Conservation (phyloP, 2,113 vertebrate species). For the Otolemur garnettii region DNA sequence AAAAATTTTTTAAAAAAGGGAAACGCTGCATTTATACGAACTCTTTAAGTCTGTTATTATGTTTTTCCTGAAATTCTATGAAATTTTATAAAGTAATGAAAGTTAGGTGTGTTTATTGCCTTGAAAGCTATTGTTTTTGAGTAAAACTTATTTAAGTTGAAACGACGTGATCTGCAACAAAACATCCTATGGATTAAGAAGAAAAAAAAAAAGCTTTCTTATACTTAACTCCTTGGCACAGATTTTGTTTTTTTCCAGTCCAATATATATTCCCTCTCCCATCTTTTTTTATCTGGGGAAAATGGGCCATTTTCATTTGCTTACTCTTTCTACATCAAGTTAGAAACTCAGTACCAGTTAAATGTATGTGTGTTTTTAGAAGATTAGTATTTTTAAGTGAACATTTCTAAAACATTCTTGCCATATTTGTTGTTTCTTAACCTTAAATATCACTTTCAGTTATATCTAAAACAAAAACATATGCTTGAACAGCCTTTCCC, state of each 20-base stretch:
- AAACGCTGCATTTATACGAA: conserved; percentile 14
- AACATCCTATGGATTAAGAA: background rate
- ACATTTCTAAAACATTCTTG: conserved; percentile 56
- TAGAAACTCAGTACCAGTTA: conserved; percentile 40
- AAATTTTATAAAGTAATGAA: conserved; percentile 61
- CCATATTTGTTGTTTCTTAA: conserved; percentile 47
- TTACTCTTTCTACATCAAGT: conserved; percentile 26
- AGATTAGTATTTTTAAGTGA: conserved; percentile 51
- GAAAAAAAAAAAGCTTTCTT: conserved; percentile 16
- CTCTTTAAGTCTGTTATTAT: background rate
- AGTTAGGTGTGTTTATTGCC: background rate
- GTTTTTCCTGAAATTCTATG: conserved; percentile 48
- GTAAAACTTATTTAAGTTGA: background rate
- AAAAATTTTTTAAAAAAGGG: background rate
- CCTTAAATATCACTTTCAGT: conserved; percentile 25
- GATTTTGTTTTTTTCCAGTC: conserved; percentile 37
- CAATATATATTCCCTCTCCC: background rate
- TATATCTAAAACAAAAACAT: conserved; percentile 46
- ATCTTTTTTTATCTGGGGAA: conserved; percentile 37
- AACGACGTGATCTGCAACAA: conserved; percentile 28
- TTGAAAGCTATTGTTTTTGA: conserved; percentile 45
- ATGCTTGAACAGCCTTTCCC: conserved; percentile 14
- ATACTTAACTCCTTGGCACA: conserved; percentile 8
- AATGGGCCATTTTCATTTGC: conserved; percentile 30
- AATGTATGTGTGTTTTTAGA: conserved; percentile 30